These are phyloP conservation scores for Charaxes varanes DNA, from an alignment of 1,140 invertebrate species.

Conservation along the genomic window DNA sequence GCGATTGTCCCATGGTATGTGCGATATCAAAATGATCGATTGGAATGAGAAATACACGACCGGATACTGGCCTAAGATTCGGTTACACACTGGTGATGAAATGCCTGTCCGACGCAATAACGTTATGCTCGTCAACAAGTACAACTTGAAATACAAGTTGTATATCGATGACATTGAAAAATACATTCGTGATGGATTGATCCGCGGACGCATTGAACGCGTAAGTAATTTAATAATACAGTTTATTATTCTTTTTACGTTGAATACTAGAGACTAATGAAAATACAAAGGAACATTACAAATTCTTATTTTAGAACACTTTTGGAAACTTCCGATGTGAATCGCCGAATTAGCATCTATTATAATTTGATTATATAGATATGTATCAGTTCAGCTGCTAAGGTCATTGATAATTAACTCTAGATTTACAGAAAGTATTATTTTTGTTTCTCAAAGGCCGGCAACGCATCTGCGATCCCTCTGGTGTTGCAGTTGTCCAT, in stretches of 20 bases:
- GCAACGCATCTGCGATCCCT: too few relatives aligned
- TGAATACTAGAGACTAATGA: too few relatives aligned
- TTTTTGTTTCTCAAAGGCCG: too few relatives aligned
- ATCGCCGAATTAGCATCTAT: too few relatives aligned
- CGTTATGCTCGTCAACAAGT: conserved; percentile 68
- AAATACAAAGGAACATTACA: too few relatives aligned
- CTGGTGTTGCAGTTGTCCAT: too few relatives aligned
- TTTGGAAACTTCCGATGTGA: too few relatives aligned
- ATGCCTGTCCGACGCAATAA: conserved; percentile 78
- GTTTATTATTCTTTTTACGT: conserved; percentile 9
- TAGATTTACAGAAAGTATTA: too few relatives aligned
- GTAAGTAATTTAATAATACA: conserved; percentile 36
- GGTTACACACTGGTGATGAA: conserved; percentile 77
- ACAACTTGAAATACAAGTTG: conserved; percentile 52
- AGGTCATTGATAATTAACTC: too few relatives aligned
- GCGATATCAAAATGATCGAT: conserved; percentile 74
- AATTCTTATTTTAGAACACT: too few relatives aligned
- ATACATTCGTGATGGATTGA: conserved; percentile 78
- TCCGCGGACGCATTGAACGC: conserved; percentile 75
- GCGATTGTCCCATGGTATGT: conserved; percentile 77
- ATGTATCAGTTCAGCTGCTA: too few relatives aligned
- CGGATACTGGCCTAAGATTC: conserved; percentile 78
- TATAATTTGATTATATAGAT: too few relatives aligned
- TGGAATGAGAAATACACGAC: conserved; percentile 67
- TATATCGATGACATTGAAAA: conserved; percentile 74